Percentiles rank a stretch among this genome's conserved stretches.
Conservation (phyloP, 2,797 vertebrate genomes). For the Bovichtus variegatus region DNA sequence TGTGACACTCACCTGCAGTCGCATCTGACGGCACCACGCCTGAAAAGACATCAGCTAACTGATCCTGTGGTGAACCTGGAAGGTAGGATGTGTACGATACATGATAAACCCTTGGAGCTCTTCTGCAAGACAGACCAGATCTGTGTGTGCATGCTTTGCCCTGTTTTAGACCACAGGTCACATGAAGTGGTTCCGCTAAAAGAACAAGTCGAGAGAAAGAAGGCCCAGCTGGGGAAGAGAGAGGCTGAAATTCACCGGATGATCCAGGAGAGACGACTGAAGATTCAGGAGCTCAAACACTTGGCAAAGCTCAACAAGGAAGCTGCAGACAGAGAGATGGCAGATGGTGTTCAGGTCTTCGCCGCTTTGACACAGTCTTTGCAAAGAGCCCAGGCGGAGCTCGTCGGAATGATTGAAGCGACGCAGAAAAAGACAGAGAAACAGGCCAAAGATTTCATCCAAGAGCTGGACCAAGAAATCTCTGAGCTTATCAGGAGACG, state of each 20-base stretch:
- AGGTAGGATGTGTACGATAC: background rate
- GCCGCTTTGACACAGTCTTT: background rate
- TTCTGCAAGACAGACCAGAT: constrained; percentile 36
- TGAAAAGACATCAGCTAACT: constrained; percentile 11
- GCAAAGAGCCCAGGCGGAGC: background rate
- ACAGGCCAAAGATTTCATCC: background rate
- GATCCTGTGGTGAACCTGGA: constrained; percentile 18
- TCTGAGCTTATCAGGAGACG: constrained; percentile 1
- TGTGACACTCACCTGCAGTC: constrained; percentile 24
- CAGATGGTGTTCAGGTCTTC: background rate
- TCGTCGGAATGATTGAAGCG: background rate
- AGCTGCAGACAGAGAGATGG: background rate
- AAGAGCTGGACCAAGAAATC: constrained; percentile 30
- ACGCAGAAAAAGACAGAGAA: background rate
- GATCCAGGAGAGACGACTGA: constrained; percentile 10
- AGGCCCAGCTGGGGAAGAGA: constrained; percentile 17
- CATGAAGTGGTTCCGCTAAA: constrained; percentile 29
- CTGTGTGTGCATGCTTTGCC: constrained; percentile 31
- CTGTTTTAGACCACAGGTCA: constrained; percentile 9
- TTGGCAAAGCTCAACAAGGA: background rate
- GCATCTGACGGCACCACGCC: background rate
- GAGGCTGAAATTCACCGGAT: background rate
- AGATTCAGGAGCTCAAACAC: background rate
- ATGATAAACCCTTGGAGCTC: constrained; percentile 29
- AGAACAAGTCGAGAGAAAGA: constrained; percentile 28